Evolutionary conservation across 1,140 invertebrate genomes (phyloP), one percentile per base, ranked within the genome.

Genomic region (Aphidius gifuensis): DNA sequence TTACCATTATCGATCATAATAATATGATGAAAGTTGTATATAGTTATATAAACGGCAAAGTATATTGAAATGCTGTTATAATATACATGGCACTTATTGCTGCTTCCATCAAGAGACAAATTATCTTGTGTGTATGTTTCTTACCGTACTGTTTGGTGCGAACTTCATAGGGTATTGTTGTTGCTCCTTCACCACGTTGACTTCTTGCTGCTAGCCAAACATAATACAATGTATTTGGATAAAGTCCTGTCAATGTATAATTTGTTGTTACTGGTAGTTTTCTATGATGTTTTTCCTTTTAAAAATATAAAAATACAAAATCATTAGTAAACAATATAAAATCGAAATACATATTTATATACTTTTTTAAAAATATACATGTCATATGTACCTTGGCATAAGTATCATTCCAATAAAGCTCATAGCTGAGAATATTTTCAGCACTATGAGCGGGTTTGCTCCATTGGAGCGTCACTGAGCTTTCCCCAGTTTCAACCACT

Each of bases 81-180:
- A 32, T 3, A 32, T 32, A 32, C 23, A 32, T 32, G 23, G 23
- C 23, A 32, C 23, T 32, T 32, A 32, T 1, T 32, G 23, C 23
- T 32, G 23, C 23, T 32, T 32, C 23, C 23, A 32, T 32, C 23
- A 32, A 32, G 23, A 32, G 23, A 32, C 23, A 32, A 32, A 32
- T 32, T 32, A 32, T 32, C 4, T 32, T 62, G 7, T 56, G 58
- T 51, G 63, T 47, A 65, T 65, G 75, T 73, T 74, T 85, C 93
- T 92, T 93, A 98, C 96, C 92, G 85, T 95, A 97, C 87, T 94
- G 93, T 77, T 96, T 95, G 42, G 96, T 98, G 79, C 92, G 87
- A 51, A 96, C 92, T 60, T 93, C 92, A 68, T 96, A 91, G 1
- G 92, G 93, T n/a, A 94, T 92, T 5, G 95, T 97, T 38, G 92